phyloP scores from a whole-genome alignment of 2,888 invertebrate genomes.

The Sisyra nigra region DNA sequence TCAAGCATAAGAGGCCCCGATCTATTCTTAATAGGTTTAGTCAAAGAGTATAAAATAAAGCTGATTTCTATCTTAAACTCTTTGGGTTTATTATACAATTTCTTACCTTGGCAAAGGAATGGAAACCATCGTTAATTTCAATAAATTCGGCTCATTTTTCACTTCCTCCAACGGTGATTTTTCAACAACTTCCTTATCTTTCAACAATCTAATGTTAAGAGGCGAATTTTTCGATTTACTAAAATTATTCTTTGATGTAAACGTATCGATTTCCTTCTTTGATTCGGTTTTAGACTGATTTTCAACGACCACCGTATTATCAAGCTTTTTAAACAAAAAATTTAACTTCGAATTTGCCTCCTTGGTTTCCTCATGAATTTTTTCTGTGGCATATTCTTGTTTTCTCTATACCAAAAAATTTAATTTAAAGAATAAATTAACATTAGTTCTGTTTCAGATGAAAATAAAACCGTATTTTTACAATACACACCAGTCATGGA shows the following conservation, averaged over 20 bases:
- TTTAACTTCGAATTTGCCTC: background rate
- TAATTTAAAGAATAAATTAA: background rate
- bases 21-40: too few species aligned
- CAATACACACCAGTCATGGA: too few species aligned
- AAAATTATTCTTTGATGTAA: background rate
- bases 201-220: background rate
- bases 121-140: background rate
- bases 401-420: too few species aligned
- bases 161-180: background rate
- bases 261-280: background rate
- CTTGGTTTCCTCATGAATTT: conserved; percentile 1
- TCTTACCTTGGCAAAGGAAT: conserved; percentile 3
- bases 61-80: too few species aligned
- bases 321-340: background rate
- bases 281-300: background rate
- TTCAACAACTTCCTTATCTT: background rate
- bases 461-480: too few species aligned
- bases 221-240: background rate
- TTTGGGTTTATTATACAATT: too few species aligned
- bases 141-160: background rate
- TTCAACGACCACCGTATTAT: background rate
- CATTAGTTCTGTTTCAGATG: background rate
- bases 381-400: conserved; percentile 2
- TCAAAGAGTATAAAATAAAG: too few species aligned
- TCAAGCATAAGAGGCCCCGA: too few species aligned